Conservation (phyloP, 1,140 invertebrate species). For the Pseudomyrmex flavicornis region DNA sequence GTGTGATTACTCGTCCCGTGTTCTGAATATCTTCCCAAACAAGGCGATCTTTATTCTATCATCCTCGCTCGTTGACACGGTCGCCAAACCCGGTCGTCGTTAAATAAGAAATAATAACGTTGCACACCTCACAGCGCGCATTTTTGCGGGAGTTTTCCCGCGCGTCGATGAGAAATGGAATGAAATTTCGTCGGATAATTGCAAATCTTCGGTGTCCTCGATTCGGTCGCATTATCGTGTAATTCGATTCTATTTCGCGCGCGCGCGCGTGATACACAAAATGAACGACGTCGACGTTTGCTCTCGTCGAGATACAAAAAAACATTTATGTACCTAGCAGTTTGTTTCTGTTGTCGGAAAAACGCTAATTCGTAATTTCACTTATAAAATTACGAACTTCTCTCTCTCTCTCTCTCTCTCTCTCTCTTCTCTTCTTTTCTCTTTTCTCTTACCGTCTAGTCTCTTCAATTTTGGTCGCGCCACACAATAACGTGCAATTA, state of each 20-base stretch:
- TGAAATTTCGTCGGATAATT: constrained; percentile 69
- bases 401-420: neutral
- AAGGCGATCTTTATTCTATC: constrained; percentile 14
- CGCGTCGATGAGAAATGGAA: constrained; percentile 48
- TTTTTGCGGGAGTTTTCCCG: constrained; percentile 44
- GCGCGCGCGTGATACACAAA: neutral
- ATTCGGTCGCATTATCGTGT: constrained; percentile 35
- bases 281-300: neutral
- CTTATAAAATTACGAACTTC: neutral
- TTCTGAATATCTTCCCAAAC: constrained; percentile 15
- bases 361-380: constrained; percentile 34
- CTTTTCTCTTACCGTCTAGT: neutral
- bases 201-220: constrained; percentile 59
- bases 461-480: constrained; percentile 25
- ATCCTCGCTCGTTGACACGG: neutral
- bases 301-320: neutral
- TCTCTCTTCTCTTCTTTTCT: neutral
- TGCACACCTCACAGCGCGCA: neutral
- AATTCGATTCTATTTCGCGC: constrained; percentile 58
- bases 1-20: constrained; percentile 23
- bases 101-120: constrained; percentile 45
- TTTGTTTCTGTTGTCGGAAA: constrained; percentile 21
- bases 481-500: constrained; percentile 59
- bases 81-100: constrained; percentile 6
- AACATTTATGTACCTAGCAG: neutral